A percentile compares a stretch with the other conserved stretches of the same genome.
These are phyloP conservation scores for Macaca fascicularis DNA, from an alignment of 2,113 vertebrate species.

Conservation along the genomic window T2T-MFA8v1.1 NC_088386.1:47433501-47434000, in stretches of 20 bases:
- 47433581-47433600: constrained; percentile 17
- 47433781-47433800: not conserved
- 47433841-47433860: not conserved
- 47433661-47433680: constrained; percentile 13
- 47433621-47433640: constrained; percentile 33
- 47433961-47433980: not conserved
- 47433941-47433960: not conserved
- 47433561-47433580: not conserved
- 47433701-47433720: not conserved
- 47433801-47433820: not conserved
- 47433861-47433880: not conserved
- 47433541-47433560: not conserved
- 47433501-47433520: constrained; percentile 24
- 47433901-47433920: not conserved
- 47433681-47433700: not conserved
- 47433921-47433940: not conserved
- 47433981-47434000: not conserved
- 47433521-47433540: constrained; percentile 38
- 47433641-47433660: constrained; percentile 45
- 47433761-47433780: not conserved
- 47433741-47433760: not conserved
- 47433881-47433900: not conserved
- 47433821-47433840: not conserved
- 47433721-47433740: not conserved
- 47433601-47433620: constrained; percentile 34